Evolutionary conservation across 2,888 invertebrate species (phyloP), one percentile per base, ranked within the genome.

Genomic region (Ephialtes manifestator): DNA sequence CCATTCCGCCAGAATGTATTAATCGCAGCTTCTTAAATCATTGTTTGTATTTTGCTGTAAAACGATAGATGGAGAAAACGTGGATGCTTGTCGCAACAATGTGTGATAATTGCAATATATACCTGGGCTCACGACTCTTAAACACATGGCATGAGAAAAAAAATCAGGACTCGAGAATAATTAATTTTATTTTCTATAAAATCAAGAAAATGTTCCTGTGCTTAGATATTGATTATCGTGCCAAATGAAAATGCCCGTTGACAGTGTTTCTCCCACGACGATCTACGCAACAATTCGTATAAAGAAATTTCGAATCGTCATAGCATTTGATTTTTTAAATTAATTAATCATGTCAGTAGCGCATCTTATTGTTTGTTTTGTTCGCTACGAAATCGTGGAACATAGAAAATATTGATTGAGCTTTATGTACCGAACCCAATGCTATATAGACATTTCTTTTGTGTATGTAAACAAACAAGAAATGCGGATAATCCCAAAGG

Each of bases 221-320:
- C 39, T 72, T 58, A 43, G 46, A 80, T 65, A 65, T 35, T 74
- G 31, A 67, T 63, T 65, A 58, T 60, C 71, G 84, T 84, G 84
- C 84, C 84, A 84, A 65, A 65, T 65, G 18, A 18, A 80, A 81
- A 67, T 13, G 5, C 65, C 28, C 71, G 55, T 80, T 55, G 63
- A 75, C 72, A 48, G 67, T 53, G 51, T 20, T 20, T 67, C 67
- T 18, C 13, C 24, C 46, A 7, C 31, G 7, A n/a, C n/a, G 31
- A 68, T 70, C 35, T 13, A 53, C 24, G 15, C 13, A 74, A 39
- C 8, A 39, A 39, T 39, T 39, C 10, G 1, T 10, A 39, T 39
- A 10, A 58, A 18, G 28, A 24, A 28, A 58, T 31, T 11, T 15
- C 11, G 24, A 15, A 28, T 28, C 8, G 43, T 28, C 60, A 5